Conservation (phyloP, 2,888 invertebrate species). For the Leptopterna dolabrata region DNA sequence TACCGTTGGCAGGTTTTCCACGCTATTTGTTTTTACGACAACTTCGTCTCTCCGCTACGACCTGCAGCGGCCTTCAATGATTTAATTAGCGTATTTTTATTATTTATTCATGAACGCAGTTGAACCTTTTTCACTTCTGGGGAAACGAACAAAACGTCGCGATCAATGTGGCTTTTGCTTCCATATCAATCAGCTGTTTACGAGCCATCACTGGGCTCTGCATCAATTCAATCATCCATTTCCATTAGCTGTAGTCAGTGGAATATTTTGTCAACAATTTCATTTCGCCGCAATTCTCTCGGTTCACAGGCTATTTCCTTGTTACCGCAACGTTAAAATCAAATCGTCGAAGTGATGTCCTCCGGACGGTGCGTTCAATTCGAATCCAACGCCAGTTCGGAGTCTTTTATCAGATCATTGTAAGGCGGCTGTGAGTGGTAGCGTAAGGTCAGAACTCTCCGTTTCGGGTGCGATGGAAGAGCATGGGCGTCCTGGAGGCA, state of each 20-base stretch:
- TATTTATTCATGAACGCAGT: too few species aligned
- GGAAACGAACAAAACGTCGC: too few species aligned
- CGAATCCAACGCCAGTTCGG: neutral
- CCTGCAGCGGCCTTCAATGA: too few species aligned
- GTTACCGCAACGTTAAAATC: neutral
- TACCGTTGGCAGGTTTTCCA: too few species aligned
- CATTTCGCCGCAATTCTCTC: neutral
- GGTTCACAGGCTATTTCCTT: neutral
- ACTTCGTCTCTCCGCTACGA: too few species aligned
- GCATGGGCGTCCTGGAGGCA: neutral
- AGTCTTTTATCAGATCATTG: neutral
- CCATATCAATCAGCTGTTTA: neutral
- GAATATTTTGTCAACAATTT: neutral
- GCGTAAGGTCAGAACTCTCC: neutral
- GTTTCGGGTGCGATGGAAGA: neutral
- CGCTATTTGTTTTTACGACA: too few species aligned
- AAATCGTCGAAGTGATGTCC: neutral
- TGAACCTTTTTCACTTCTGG: too few species aligned
- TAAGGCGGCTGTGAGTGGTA: neutral
- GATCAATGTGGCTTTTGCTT: neutral
- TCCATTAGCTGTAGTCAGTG: neutral
- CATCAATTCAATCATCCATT: neutral
- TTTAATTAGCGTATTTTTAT: too few species aligned
- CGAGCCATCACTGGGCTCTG: too few species aligned
- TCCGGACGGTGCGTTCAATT: neutral